Base-by-base conservation (phyloP, 1,140 invertebrate genomes). In the Lucilia cuprina region DNA sequence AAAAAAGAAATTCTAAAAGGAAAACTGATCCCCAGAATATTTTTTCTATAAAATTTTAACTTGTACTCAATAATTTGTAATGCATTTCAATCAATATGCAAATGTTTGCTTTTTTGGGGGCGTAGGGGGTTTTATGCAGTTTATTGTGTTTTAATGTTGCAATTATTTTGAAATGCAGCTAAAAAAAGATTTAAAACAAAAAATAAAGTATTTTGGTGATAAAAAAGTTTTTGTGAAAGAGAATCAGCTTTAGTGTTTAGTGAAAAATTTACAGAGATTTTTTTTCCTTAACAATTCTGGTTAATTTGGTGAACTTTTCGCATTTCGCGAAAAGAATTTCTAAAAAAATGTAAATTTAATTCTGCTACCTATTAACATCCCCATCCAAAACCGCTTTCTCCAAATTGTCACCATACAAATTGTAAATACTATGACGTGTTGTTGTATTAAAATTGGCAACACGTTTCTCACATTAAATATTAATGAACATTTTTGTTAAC, bases 381-480 rank as follows among this genome's bases (percentile, higher is more conserved):
- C n/a, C n/a, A n/a, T n/a, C n/a, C n/a, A n/a, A n/a, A n/a, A n/a
- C n/a, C n/a, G n/a, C n/a, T n/a, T n/a, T n/a, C n/a, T n/a, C n/a
- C n/a, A n/a, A n/a, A n/a, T n/a, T n/a, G n/a, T n/a, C 14, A n/a
- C 3, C 55, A 60, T 60, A n/a, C 14, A 60, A 60, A 60, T 14
- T 60, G 55, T 60, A 60, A 60, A 60, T 60, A 60, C 17, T 60
- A n/a, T n/a, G 13, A n/a, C 14, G 14, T 60, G 55, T 60, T 60
- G 55, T 60, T 21, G 19, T 21, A 70, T 55, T 70, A 19, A 70
- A 70, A 70, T 70, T 70, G 65, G 19, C 65, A 70, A 70, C 65
- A 70, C 65, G 65, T 70, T 70, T 70, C 19, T 21, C n/a, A 25
- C 65, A 70, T 70, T 70, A 70, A 70, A 70, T 70, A 70, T 70